Base-by-base conservation (phyloP, 2,888 invertebrate species). In the Cistogaster globosa region DNA sequence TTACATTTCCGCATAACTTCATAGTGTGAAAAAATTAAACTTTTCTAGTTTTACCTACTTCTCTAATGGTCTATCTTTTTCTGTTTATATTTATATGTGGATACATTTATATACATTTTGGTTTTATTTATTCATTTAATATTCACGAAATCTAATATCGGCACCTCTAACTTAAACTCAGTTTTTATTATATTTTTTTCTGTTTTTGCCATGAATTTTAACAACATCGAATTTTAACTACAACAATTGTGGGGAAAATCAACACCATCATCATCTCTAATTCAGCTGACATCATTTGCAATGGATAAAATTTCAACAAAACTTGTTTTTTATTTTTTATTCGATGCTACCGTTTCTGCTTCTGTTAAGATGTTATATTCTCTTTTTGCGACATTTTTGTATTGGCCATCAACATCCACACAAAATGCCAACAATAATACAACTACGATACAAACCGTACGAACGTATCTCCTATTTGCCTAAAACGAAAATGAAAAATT, bases 31-130 rank as follows among this genome's bases (percentile, higher is more conserved):
- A 32, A 58, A 72, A 14, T 9, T 60, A 38, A 68, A 67, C 22
- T 69, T 79, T 78, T 79, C 63, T 63, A 84, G 71, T 80, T 71
- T 82, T 72, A 85, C 82, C 75, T 82, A n/a, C n/a, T 74, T 81
- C 53, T 81, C 71, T 79, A 85, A 82, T 75, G 85, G 82, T 82
- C 69, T 71, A 79, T 82, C 75, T 82, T 85, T 85, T 74, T 51
- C 71, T 22, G 32, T 8, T 5, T 11, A 16, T 14, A 11, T 16
- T 14, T 8, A n/a, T 48, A n/a, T n/a, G 12, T 22, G 20, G 8
- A 7, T 42, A 32, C 20, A 14, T 51, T 26, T n/a, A n/a, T n/a
- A n/a, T 18, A 51, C 53, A 67, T 53, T 38, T 57, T 65, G n/a
- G 58, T 63, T 75, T 81, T 78, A 65, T 85, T 71, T 85, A 60